Evolutionary conservation across 2,888 invertebrate species (phyloP).

Genomic region (Tiliacea aurago): DNA sequence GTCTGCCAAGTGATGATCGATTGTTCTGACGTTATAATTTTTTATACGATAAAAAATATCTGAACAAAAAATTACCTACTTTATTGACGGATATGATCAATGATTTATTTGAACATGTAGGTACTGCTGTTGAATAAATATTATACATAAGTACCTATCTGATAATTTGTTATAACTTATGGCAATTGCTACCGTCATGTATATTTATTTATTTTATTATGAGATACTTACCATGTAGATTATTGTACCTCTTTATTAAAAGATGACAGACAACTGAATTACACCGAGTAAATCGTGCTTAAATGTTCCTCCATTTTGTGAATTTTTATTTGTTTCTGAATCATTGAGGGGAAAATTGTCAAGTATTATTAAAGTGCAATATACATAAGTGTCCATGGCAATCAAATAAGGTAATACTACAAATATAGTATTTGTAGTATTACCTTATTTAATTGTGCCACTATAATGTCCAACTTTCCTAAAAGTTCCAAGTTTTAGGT

Average conservation of each 20-base stretch:
- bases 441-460: not conserved
- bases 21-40: slow-evolving; percentile 27
- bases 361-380: not conserved
- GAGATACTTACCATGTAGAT: too few species aligned
- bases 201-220: too few species aligned
- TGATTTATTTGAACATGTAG: slow-evolving; percentile 39
- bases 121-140: slow-evolving; percentile 39
- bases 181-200: slow-evolving; percentile 14
- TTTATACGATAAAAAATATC: slow-evolving; percentile 14
- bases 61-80: slow-evolving; percentile 31
- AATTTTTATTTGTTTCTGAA: not conserved
- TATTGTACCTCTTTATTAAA: not conserved
- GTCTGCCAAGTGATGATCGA: slow-evolving; percentile 12
- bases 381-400: too few species aligned
- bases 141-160: slow-evolving; percentile 18
- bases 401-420: too few species aligned
- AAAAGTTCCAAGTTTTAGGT: too few species aligned
- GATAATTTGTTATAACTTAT: slow-evolving; percentile 32
- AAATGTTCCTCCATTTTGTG: not conserved
- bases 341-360: not conserved
- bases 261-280: not conserved
- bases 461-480: not conserved
- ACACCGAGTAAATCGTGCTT: not conserved
- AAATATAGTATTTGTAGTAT: not conserved
- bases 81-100: slow-evolving; percentile 33